phyloP scores from a whole-genome alignment of 2,888 invertebrate species.

The Colletes collaris region DNA sequence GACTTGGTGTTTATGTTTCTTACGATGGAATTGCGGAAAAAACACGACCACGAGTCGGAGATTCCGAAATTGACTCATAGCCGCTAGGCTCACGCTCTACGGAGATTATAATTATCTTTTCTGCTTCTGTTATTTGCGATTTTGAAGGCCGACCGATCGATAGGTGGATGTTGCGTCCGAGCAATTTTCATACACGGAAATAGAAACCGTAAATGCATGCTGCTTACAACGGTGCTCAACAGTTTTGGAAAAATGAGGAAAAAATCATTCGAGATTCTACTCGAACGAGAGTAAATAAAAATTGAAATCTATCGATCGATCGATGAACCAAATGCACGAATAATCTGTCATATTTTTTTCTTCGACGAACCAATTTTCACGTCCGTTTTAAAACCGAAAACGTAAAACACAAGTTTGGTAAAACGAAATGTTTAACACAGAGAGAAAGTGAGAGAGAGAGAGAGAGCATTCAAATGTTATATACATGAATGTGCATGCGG shows the following conservation, averaged over 20 bases:
- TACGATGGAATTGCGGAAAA: slow-evolving; percentile 7
- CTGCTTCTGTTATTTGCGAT: not conserved
- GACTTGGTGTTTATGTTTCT: slow-evolving; percentile 8
- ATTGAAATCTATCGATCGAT: not conserved
- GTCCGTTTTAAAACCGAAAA: slow-evolving; percentile 1
- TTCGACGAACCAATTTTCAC: slow-evolving; percentile 15
- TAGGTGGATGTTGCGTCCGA: not conserved
- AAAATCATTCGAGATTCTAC: not conserved
- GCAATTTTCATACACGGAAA: not conserved
- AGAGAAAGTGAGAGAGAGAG: not conserved
- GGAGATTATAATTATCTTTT: not conserved
- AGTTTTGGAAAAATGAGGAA: not conserved
- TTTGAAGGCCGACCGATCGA: not conserved
- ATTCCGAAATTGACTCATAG: slow-evolving; percentile 5
- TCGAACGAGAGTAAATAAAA: not conserved
- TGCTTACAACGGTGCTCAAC: no score
- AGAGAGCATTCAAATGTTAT: slow-evolving; percentile 19
- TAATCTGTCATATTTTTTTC: not conserved
- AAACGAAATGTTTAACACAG: slow-evolving; percentile 26
- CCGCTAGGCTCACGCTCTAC: slow-evolving; percentile 22
- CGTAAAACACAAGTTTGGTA: not conserved
- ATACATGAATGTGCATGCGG: slow-evolving; percentile 27
- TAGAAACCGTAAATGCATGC: not conserved
- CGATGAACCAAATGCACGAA: not conserved
- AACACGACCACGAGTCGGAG: not conserved